Conservation (phyloP, 1,140 invertebrate genomes). For the Babylonia areolata region DNA sequence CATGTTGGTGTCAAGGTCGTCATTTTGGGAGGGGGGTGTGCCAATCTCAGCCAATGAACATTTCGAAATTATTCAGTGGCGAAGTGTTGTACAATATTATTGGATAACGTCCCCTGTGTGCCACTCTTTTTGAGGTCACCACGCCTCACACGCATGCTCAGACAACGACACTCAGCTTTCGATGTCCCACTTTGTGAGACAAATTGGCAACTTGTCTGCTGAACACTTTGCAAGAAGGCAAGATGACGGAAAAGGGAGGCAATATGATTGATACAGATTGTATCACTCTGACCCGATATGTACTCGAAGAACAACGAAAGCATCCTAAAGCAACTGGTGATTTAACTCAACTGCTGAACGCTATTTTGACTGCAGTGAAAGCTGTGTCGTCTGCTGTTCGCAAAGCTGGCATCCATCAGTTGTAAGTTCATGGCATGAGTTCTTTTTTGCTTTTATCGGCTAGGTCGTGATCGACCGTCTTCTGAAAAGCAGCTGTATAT, state of each 20-base stretch:
- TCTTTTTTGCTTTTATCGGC: too few relatives aligned
- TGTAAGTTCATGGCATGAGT: slow-evolving; percentile 76
- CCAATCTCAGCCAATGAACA: background rate
- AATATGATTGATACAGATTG: slow-evolving; percentile 69
- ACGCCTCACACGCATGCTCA: slow-evolving; percentile 21
- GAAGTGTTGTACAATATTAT: background rate
- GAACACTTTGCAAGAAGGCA: too few relatives aligned
- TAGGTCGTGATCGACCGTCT: too few relatives aligned
- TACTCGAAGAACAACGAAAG: slow-evolving; percentile 93
- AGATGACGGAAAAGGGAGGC: slow-evolving; percentile 39
- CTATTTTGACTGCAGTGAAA: slow-evolving; percentile 97
- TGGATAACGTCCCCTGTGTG: background rate
- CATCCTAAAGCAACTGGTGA: slow-evolving; percentile 92
- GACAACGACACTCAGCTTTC: background rate
- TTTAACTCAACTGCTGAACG: slow-evolving; percentile 94
- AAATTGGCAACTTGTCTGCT: too few relatives aligned
- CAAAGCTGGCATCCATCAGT: slow-evolving; percentile 91
- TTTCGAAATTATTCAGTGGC: background rate
- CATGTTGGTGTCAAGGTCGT: slow-evolving; percentile 26
- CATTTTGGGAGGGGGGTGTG: slow-evolving; percentile 32
- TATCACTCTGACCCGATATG: slow-evolving; percentile 95
- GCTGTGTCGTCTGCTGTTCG: slow-evolving; percentile 97
- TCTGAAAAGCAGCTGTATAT: too few relatives aligned
- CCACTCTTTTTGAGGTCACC: slow-evolving; percentile 8
- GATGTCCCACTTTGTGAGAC: too few relatives aligned